Conservation (phyloP, 2,797 vertebrate genomes). For the Mormyrus hasselquistii region DNA sequence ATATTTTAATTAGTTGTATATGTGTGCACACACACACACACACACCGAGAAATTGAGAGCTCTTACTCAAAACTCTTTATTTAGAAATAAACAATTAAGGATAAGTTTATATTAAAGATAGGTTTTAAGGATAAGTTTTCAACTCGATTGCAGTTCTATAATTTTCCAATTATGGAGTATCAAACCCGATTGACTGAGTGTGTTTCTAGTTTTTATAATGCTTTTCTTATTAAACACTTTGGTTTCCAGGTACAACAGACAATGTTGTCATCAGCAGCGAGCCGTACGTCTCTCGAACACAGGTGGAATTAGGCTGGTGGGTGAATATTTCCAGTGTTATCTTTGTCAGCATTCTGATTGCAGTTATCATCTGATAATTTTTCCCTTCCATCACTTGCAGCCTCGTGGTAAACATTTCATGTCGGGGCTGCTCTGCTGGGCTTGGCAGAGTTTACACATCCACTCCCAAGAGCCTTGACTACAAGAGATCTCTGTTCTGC, state of each 20-base stretch:
- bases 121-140: neutral
- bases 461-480: slow-evolving; percentile 74
- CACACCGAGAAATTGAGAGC: neutral
- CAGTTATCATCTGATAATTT: neutral
- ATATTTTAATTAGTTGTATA: neutral
- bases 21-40: neutral
- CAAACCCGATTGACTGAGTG: neutral
- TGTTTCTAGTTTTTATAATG: neutral
- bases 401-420: slow-evolving; percentile 64
- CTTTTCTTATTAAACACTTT: neutral
- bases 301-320: slow-evolving; percentile 52
- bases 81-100: neutral
- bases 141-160: neutral
- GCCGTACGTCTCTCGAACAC: slow-evolving; percentile 42
- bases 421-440: slow-evolving; percentile 60
- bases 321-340: slow-evolving; percentile 18
- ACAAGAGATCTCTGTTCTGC: slow-evolving; percentile 77
- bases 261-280: slow-evolving; percentile 54
- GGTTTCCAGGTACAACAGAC: slow-evolving; percentile 53
- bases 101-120: no score
- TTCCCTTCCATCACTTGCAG: slow-evolving; percentile 48
- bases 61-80: neutral
- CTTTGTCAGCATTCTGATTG: neutral
- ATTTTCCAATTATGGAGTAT: neutral
- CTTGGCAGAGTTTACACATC: slow-evolving; percentile 74